These are phyloP conservation scores for Drosophila funebris DNA, from an alignment of 1,140 invertebrate genomes.

Conservation along the genomic window DNA sequence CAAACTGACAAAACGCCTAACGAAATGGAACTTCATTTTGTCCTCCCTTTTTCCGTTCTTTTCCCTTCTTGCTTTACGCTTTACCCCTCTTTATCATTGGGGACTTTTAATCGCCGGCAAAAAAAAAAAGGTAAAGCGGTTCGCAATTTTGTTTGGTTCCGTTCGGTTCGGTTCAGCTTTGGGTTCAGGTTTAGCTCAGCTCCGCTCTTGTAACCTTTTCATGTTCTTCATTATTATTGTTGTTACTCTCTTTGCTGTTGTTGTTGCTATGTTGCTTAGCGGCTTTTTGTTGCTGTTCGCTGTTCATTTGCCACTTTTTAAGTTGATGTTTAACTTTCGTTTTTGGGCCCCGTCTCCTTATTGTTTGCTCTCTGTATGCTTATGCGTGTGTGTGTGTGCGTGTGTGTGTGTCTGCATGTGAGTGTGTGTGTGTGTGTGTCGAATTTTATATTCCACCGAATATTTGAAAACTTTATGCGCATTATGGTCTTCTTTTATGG, in stretches of 20 bases:
- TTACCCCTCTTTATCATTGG: not conserved
- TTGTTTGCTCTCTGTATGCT: not conserved
- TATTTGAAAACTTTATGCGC: constrained; percentile 30
- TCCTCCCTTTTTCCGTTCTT: not conserved
- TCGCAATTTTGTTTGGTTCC: too few species aligned
- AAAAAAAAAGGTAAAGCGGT: constrained; percentile 11
- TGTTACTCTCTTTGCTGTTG: constrained; percentile 2
- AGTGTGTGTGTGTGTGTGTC: constrained; percentile 1
- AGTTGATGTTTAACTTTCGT: constrained; percentile 45
- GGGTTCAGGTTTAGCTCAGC: not conserved
- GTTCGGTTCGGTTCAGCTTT: too few species aligned
- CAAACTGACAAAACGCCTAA: too few species aligned
- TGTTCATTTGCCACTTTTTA: constrained; percentile 37
- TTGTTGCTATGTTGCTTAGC: constrained; percentile 6
- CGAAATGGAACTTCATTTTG: not conserved
- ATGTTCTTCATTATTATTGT: too few species aligned
- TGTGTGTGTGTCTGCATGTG: not conserved
- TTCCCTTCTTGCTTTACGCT: not conserved
- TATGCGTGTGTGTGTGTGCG: not conserved
- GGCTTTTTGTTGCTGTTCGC: constrained; percentile 13
- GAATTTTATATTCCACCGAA: constrained; percentile 2
- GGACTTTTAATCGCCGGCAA: not conserved
- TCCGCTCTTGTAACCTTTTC: constrained; percentile 23
- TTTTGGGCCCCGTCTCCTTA: too few species aligned
- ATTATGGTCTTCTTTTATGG: constrained; percentile 19